Evolutionary conservation across 92 coral and sea anemone species (phyloP).

Genomic region (Palythoa grandiflora): DNA sequence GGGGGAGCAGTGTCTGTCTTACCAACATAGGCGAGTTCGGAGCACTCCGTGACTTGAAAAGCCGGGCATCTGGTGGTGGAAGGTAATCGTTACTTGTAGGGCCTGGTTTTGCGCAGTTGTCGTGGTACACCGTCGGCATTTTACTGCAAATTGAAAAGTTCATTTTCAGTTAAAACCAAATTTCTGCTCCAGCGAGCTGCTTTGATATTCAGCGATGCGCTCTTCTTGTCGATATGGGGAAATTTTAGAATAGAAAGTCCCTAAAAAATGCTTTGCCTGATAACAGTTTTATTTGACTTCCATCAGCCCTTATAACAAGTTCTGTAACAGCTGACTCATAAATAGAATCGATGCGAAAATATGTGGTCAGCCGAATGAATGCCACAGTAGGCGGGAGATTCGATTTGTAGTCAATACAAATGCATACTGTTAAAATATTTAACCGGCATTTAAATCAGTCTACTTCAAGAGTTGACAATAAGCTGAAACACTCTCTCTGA

Average conservation of each 20-base stretch:
- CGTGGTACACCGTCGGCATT: constrained; percentile 95
- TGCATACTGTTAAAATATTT: too few relatives aligned
- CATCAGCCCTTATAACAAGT: background rate
- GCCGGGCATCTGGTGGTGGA: constrained; percentile 94
- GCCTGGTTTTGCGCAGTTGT: constrained; percentile 94
- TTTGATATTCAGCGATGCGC: too few relatives aligned
- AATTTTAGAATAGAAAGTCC: background rate
- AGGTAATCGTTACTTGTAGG: constrained; percentile 90
- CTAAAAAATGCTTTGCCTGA: background rate
- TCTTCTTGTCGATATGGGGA: background rate
- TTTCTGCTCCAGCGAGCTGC: background rate
- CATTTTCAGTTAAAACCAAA: constrained; percentile 4
- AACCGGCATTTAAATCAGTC: too few relatives aligned
- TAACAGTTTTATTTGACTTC: background rate
- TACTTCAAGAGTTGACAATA: too few relatives aligned
- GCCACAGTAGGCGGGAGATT: background rate
- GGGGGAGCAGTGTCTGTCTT: constrained; percentile 65
- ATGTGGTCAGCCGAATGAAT: background rate
- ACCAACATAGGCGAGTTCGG: constrained; percentile 86
- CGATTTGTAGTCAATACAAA: background rate
- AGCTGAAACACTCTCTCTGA: too few relatives aligned
- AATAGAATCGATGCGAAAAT: background rate
- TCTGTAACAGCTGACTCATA: background rate
- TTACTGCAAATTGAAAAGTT: constrained; percentile 65
- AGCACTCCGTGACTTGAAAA: constrained; percentile 95